Evolutionary conservation across 2,888 invertebrate species (phyloP).

Genomic region (Megastigmus dorsalis): DNA sequence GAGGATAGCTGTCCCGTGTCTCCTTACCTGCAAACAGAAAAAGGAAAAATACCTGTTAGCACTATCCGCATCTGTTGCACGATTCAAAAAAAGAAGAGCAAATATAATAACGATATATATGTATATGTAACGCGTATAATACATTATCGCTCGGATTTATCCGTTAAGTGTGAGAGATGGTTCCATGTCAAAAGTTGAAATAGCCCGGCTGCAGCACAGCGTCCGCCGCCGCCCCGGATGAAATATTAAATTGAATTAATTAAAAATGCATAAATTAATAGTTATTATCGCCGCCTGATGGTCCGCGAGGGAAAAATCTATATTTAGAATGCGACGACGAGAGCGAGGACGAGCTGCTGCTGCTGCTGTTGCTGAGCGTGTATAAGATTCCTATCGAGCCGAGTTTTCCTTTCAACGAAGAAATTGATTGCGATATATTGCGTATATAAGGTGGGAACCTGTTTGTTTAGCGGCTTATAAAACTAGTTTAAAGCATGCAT

Average conservation of each 20-base stretch:
- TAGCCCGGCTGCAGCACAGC: no score
- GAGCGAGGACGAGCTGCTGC: no score
- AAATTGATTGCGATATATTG: conserved; percentile 21
- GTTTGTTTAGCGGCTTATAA: conserved; percentile 7
- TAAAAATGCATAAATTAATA: not conserved
- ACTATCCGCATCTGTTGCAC: not conserved
- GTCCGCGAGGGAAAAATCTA: not conserved
- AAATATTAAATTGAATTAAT: conserved; percentile 7
- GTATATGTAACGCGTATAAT: no score
- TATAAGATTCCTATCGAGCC: not conserved
- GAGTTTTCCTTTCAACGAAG: conserved; percentile 28
- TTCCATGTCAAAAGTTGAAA: not conserved
- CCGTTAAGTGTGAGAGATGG: not conserved
- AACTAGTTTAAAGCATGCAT: not conserved
- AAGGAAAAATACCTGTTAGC: no score
- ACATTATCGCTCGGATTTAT: no score
- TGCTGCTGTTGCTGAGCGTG: no score
- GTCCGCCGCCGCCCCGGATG: no score
- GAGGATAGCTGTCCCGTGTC: no score
- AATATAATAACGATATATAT: no score
- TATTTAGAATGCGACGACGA: not conserved
- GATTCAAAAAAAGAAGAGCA: conserved; percentile 17
- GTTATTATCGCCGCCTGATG: not conserved
- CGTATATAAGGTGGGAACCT: conserved; percentile 19
- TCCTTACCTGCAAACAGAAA: no score